Evolutionary conservation across 2,797 vertebrate species (phyloP).

Genomic region (Anomalospiza imberbis): DNA sequence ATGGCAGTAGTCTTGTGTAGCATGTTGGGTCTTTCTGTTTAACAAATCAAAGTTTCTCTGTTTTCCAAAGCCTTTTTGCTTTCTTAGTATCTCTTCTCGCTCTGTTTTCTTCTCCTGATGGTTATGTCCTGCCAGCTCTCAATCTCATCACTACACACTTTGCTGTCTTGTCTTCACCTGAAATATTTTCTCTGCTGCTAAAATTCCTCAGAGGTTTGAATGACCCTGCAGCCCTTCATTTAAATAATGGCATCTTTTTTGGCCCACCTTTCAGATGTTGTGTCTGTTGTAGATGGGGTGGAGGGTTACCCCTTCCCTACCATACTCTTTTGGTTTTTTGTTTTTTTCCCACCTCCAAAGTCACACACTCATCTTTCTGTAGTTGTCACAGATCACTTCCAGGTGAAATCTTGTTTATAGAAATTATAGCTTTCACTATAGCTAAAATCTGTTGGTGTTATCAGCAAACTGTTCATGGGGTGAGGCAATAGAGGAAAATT

Average conservation of each 20-base stretch:
- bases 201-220: neutral
- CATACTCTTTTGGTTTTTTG: accelerated
- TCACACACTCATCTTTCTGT: neutral
- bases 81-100: neutral
- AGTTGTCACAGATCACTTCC: conserved; percentile 10
- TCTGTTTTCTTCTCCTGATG: neutral
- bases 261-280: neutral
- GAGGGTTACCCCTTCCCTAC: neutral
- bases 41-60: neutral
- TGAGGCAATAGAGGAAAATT: neutral
- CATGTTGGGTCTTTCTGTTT: neutral
- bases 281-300: neutral
- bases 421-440: conserved; percentile 41
- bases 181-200: conserved; percentile 18
- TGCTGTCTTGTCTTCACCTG: neutral
- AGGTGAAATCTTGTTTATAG: conserved; percentile 6
- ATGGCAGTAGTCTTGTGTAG: neutral
- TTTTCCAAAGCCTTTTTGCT: neutral
- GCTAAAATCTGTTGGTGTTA: neutral
- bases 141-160: neutral
- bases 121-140: neutral
- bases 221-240: neutral
- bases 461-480: neutral
- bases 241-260: neutral
- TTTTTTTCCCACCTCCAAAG: neutral